A percentile compares a stretch with the other conserved stretches of the same genome.
These are phyloP conservation scores for Bedellia somnulentella DNA, from an alignment of 2,888 invertebrate species.

Conservation along the genomic window DNA sequence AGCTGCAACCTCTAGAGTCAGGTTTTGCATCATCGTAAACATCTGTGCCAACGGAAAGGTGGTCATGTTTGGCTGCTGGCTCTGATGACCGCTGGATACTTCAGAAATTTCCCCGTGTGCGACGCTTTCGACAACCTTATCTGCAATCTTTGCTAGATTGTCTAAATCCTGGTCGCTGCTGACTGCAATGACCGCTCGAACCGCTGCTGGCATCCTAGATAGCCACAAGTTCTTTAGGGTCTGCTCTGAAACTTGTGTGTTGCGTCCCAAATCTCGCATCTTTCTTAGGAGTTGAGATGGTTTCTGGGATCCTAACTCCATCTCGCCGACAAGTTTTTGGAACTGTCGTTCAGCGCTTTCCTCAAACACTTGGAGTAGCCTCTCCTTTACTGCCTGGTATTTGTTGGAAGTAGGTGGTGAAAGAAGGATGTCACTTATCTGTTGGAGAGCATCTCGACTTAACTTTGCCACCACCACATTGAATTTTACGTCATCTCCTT, in stretches of 20 bases:
- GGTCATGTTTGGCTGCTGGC: not conserved
- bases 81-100: not conserved
- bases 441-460: slow-evolving; percentile 1
- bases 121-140: not conserved
- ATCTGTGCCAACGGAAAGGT: not conserved
- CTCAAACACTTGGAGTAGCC: slow-evolving; percentile 1
- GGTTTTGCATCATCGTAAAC: not conserved
- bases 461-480: slow-evolving; percentile 3
- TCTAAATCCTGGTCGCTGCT: slow-evolving; percentile 2
- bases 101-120: not conserved
- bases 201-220: slow-evolving; percentile 2
- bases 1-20: not conserved
- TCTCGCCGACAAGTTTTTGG: slow-evolving; percentile 1
- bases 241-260: no score
- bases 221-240: slow-evolving; percentile 4
- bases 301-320: slow-evolving; percentile 4
- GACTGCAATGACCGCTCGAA: slow-evolving; percentile 4
- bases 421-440: slow-evolving; percentile 4
- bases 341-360: not conserved
- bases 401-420: slow-evolving; percentile 1
- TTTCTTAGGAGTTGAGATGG: slow-evolving; percentile 1
- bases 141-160: slow-evolving; percentile 2
- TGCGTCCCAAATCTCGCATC: slow-evolving; percentile 5
- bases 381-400: slow-evolving; percentile 3
- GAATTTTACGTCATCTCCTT: slow-evolving; percentile 3